phyloP scores from a whole-genome alignment of 2,888 invertebrate species.

The Crossocerus cetratus region DNA sequence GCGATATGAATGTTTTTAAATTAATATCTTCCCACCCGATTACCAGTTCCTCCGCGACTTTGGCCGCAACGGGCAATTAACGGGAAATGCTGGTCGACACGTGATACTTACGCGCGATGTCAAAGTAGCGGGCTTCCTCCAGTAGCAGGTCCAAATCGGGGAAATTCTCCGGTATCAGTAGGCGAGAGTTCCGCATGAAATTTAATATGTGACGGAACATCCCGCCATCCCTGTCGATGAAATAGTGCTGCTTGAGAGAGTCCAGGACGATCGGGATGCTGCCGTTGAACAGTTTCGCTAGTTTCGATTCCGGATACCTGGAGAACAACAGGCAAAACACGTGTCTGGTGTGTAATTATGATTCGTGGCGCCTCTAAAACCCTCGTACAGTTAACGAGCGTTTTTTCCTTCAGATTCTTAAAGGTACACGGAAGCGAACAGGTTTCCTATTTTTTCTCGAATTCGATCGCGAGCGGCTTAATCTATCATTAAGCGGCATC shows the following conservation, averaged over 20 bases:
- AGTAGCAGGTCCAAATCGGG: slow-evolving; percentile 90
- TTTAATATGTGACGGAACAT: slow-evolving; percentile 99
- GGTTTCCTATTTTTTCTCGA: slow-evolving; percentile 17
- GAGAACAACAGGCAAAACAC: background rate
- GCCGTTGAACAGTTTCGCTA: slow-evolving; percentile 96
- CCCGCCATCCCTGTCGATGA: slow-evolving; percentile 98
- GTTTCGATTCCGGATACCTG: slow-evolving; percentile 94
- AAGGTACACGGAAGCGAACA: background rate
- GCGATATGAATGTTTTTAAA: background rate
- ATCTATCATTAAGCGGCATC: slow-evolving; percentile 23
- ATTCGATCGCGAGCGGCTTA: slow-evolving; percentile 9
- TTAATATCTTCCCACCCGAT: background rate
- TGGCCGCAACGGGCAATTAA: too few relatives aligned
- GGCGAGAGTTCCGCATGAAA: slow-evolving; percentile 94
- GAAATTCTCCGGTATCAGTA: slow-evolving; percentile 92
- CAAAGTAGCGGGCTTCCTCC: slow-evolving; percentile 95
- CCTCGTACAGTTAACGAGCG: background rate
- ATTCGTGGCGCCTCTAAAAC: background rate
- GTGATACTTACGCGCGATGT: slow-evolving; percentile 86
- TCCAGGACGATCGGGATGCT: slow-evolving; percentile 97
- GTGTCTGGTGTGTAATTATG: background rate
- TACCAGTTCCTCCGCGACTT: too few relatives aligned
- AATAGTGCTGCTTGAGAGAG: slow-evolving; percentile 98
- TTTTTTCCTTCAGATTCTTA: background rate
- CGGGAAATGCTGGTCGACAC: too few relatives aligned